phyloP scores from a whole-genome alignment of 2,888 invertebrate genomes.

The Dysmachus trigonus region DNA sequence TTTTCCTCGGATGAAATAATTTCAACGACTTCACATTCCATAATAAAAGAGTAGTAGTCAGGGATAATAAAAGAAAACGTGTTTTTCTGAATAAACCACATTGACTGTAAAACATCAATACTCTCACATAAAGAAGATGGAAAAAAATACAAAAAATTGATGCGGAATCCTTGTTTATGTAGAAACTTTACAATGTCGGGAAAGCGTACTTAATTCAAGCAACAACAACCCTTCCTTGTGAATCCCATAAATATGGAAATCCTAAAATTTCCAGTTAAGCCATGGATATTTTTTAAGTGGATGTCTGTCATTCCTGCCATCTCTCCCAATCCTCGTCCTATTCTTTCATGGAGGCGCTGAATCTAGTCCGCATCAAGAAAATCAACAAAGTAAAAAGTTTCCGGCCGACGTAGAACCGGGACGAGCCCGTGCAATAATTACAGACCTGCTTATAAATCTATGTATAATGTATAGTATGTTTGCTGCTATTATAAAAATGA shows the following conservation, averaged over 20 bases:
- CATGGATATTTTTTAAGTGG: neutral
- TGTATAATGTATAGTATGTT: neutral
- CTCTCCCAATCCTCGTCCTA: neutral
- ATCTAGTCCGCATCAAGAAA: neutral
- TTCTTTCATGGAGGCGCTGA: neutral
- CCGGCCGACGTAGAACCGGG: neutral
- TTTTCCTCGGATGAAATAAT: neutral
- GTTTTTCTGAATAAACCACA: neutral
- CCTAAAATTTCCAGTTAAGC: constrained; percentile 12
- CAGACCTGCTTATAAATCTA: neutral
- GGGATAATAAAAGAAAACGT: too few species aligned
- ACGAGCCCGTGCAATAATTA: neutral
- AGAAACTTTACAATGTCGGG: neutral
- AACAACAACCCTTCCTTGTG: neutral
- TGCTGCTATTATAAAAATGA: neutral
- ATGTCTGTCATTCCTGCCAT: neutral
- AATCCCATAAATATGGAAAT: constrained; percentile 23
- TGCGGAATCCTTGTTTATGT: neutral
- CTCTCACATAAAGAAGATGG: neutral
- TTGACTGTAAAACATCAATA: neutral
- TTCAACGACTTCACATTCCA: neutral
- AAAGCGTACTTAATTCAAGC: neutral
- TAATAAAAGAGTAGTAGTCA: neutral
- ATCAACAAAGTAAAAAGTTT: neutral
- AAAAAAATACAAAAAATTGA: neutral